Evolutionary conservation across 2,888 invertebrate species (phyloP).

Genomic region (Scaeva pyrastri): DNA sequence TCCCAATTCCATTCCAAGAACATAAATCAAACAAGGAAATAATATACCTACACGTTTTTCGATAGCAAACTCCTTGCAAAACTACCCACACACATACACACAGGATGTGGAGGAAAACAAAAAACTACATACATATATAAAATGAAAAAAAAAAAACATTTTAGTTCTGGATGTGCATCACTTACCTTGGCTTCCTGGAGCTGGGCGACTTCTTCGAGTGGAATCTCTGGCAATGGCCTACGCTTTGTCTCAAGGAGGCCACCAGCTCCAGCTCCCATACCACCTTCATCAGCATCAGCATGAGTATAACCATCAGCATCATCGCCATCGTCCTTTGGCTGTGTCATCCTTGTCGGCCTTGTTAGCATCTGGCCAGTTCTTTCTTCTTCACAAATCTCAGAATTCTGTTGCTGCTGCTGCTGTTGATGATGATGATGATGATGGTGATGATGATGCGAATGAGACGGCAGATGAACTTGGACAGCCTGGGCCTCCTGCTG

Average conservation of each 20-base stretch:
- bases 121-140: too few species aligned
- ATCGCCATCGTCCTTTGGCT: slow-evolving; percentile 35
- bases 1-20: not conserved
- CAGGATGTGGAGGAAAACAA: too few species aligned
- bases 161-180: slow-evolving; percentile 16
- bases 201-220: slow-evolving; percentile 55
- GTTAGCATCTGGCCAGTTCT: slow-evolving; percentile 44
- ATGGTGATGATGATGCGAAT: slow-evolving; percentile 22
- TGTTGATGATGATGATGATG: slow-evolving; percentile 42
- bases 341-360: slow-evolving; percentile 44
- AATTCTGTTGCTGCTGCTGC: slow-evolving; percentile 55
- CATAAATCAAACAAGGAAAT: slow-evolving; percentile 14
- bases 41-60: not conserved
- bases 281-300: slow-evolving; percentile 23
- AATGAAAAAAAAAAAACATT: slow-evolving; percentile 30
- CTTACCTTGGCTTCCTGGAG: slow-evolving; percentile 69
- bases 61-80: not conserved
- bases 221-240: slow-evolving; percentile 76
- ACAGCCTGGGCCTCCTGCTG: slow-evolving; percentile 26
- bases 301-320: not conserved
- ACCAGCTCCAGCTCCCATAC: not conserved
- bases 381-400: slow-evolving; percentile 63
- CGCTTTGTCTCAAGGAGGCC: slow-evolving; percentile 64
- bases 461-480: slow-evolving; percentile 6
- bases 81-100: too few species aligned